Evolutionary conservation across 2,113 vertebrate genomes (phyloP), one percentile per base, ranked within the genome.

Genomic region (Calidris pygmaea): DNA sequence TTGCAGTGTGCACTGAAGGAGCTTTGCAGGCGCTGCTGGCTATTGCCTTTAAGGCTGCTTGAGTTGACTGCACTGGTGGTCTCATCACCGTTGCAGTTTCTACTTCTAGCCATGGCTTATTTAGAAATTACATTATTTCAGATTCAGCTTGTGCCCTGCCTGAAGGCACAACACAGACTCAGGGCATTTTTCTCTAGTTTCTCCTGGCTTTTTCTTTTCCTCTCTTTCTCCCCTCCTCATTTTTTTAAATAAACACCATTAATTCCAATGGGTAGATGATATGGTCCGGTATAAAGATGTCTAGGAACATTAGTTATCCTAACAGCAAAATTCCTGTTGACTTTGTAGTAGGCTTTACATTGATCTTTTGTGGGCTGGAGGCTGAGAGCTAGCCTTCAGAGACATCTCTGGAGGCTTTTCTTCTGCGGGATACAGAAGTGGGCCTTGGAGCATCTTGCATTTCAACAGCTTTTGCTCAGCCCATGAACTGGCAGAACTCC

Each of bases 101-200:
- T 55, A 32, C 74, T 43, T 71, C 81, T 34, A 29, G 58, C 60
- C 48, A 35, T 32, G 32, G 66, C 78, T 96, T 94, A 74, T 81
- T 96, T 85, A 82, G 86, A 97, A 96, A 89, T 43, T 52, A 84
- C 62, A 66, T 96, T 92, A 95, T 95, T 97, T 92, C 63, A 96
- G 90, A 87, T 92, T 95, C 78, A 70, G 35, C 34, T 53, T 75
- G 24, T 32, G 84, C 91, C 93, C 83, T 81, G 43, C 55, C 79
- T 4, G 12, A 92, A 95, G 86, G 85, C 94, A 68, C 74, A 82
- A 68, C 39, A 63, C 8, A 70, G 52, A 77, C 65, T 84, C 6
- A 43, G 75, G 76, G 35, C 12, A 15, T 87, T 94, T 96, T 88
- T 70, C 87, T 85, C 50, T 89, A 53, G 12, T 62, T 93, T 93